Evolutionary conservation across 2,888 invertebrate species (phyloP).

Genomic region (Pachliopta kotzebuea): DNA sequence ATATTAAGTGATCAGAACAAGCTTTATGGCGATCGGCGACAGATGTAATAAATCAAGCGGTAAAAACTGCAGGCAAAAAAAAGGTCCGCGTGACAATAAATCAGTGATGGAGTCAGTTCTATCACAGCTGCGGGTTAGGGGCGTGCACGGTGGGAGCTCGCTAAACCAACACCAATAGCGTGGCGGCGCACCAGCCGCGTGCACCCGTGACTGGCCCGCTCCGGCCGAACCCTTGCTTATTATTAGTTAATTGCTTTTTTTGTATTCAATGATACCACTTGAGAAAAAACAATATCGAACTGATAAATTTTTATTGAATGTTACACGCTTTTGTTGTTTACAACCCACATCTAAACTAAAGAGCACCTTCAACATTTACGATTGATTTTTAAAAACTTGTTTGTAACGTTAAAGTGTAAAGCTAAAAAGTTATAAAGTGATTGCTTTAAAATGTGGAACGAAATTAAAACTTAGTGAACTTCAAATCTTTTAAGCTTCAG

Average conservation of each 20-base stretch:
- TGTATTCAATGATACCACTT: constrained; percentile 19
- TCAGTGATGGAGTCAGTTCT: constrained; percentile 69
- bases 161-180: constrained; percentile 76
- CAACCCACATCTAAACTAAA: too few species aligned
- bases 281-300: constrained; percentile 29
- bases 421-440: too few species aligned
- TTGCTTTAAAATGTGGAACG: too few species aligned
- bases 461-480: too few species aligned
- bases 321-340: neutral
- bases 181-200: constrained; percentile 47
- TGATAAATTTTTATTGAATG: constrained; percentile 26
- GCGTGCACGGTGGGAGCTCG: constrained; percentile 76
- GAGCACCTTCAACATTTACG: neutral
- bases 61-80: constrained; percentile 51
- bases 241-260: constrained; percentile 46
- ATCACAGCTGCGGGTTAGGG: constrained; percentile 73
- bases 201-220: constrained; percentile 67
- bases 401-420: too few species aligned
- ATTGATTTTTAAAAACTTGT: neutral
- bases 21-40: constrained; percentile 36
- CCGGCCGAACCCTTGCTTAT: constrained; percentile 70
- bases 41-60: constrained; percentile 61
- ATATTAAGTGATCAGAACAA: constrained; percentile 32
- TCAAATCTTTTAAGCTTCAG: too few species aligned
- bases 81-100: constrained; percentile 62